A percentile compares a stretch with the other conserved stretches of the same genome.
These are phyloP conservation scores for Atherinomorus stipes DNA, from an alignment of 2,113 vertebrate species.

Conservation along the genomic window DNA sequence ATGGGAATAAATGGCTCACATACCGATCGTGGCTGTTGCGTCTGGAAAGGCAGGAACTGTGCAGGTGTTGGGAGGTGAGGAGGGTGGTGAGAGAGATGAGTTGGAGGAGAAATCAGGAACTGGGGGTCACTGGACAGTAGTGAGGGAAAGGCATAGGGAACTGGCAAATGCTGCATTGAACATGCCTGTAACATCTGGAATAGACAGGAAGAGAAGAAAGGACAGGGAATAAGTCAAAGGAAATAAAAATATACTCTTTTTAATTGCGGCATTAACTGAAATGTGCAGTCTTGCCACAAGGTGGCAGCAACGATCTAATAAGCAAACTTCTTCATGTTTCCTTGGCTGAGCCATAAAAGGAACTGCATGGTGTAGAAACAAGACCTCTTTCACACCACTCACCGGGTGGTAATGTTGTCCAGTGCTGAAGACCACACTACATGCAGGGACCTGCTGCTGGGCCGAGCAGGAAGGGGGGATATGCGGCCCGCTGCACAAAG, in stretches of 20 bases:
- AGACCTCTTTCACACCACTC: conserved; percentile 55
- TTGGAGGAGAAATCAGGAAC: conserved; percentile 92
- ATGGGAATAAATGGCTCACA: conserved; percentile 51
- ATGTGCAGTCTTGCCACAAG: conserved; percentile 62
- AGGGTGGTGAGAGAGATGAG: conserved; percentile 91
- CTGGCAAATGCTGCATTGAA: conserved; percentile 96
- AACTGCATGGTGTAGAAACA: conserved; percentile 9
- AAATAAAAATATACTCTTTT: not conserved
- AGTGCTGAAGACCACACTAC: conserved; percentile 95
- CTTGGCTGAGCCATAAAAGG: not conserved
- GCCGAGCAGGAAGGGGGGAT: conserved; percentile 93
- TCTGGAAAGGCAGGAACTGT: conserved; percentile 96
- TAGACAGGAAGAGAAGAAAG: conserved; percentile 57
- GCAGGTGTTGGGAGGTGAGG: conserved; percentile 91
- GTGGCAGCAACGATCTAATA: conserved; percentile 55
- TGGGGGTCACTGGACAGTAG: conserved; percentile 95
- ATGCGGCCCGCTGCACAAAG: conserved; percentile 94
- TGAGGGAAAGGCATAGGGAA: conserved; percentile 96
- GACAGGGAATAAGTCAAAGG: conserved; percentile 40
- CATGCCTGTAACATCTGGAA: conserved; percentile 95
- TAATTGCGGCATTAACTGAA: not conserved
- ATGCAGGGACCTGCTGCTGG: conserved; percentile 93
- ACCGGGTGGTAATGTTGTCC: conserved; percentile 97
- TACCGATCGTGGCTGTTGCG: conserved; percentile 96
- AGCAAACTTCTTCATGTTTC: not conserved